Conservation (phyloP, 2,797 vertebrate species). For the Microtus agrestis region DNA sequence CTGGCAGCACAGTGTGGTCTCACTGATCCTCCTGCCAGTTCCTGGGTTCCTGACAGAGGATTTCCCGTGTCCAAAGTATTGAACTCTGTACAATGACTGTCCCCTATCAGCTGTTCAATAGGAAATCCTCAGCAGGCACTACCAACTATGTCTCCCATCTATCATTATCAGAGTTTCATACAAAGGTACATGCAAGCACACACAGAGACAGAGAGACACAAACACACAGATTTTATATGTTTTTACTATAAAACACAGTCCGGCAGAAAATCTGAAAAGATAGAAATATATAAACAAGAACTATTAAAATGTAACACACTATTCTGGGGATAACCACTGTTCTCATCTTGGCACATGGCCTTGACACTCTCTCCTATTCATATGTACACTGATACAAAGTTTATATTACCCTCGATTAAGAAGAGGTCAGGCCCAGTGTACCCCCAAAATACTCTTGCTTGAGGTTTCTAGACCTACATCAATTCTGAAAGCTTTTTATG, state of each 20-base stretch:
- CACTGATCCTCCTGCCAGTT: too few relatives aligned
- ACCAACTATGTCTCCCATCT: too few relatives aligned
- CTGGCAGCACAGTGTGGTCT: too few relatives aligned
- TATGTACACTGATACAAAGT: background rate
- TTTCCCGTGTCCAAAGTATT: background rate
- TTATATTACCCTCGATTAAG: background rate
- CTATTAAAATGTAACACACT: background rate
- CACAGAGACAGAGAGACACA: background rate
- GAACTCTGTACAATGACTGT: background rate
- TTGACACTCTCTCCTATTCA: background rate
- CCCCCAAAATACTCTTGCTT: background rate
- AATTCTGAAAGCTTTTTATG: background rate
- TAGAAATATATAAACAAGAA: background rate
- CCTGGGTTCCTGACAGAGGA: background rate
- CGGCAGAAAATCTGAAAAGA: background rate
- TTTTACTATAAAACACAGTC: conserved; percentile 18
- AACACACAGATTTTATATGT: background rate
- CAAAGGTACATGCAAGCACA: background rate
- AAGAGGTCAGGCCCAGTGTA: background rate
- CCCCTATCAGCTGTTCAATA: background rate
- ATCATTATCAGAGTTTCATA: background rate
- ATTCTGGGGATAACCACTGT: background rate
- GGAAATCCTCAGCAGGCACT: background rate
- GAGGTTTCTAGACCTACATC: background rate
- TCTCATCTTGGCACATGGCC: background rate